Conservation (phyloP, 1,140 invertebrate species). For the Luehdorfia chinensis region DNA sequence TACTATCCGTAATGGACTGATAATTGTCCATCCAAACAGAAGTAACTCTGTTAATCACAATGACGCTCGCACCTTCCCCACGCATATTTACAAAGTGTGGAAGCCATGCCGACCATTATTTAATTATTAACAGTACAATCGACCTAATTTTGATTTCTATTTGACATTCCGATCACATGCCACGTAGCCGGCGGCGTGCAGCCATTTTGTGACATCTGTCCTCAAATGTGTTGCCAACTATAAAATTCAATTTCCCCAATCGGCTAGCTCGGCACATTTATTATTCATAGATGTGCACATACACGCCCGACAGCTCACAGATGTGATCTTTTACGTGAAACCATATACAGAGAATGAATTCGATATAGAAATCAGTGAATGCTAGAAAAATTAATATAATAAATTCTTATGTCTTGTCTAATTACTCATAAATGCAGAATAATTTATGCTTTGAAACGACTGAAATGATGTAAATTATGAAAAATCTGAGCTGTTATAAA, state of each 20-base stretch:
- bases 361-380: constrained; percentile 42
- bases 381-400: neutral
- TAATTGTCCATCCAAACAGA: constrained; percentile 73
- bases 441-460: too few species aligned
- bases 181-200: constrained; percentile 50
- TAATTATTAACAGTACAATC: constrained; percentile 76
- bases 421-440: too few species aligned
- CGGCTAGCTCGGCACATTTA: constrained; percentile 71
- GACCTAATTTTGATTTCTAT: constrained; percentile 76
- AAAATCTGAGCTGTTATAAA: too few species aligned
- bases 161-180: constrained; percentile 71
- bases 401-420: too few species aligned
- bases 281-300: constrained; percentile 73
- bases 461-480: too few species aligned
- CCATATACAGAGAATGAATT: constrained; percentile 65
- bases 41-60: constrained; percentile 74
- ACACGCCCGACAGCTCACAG: constrained; percentile 69
- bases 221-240: constrained; percentile 72
- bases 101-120: constrained; percentile 53
- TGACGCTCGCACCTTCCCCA: constrained; percentile 54
- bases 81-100: constrained; percentile 36
- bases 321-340: constrained; percentile 75
- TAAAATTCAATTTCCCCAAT: constrained; percentile 78
- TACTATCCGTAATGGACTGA: constrained; percentile 67
- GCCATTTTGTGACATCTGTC: constrained; percentile 76